Conservation (phyloP, 2,113 vertebrate genomes). For the Ophthalmolycus amberensis region DNA sequence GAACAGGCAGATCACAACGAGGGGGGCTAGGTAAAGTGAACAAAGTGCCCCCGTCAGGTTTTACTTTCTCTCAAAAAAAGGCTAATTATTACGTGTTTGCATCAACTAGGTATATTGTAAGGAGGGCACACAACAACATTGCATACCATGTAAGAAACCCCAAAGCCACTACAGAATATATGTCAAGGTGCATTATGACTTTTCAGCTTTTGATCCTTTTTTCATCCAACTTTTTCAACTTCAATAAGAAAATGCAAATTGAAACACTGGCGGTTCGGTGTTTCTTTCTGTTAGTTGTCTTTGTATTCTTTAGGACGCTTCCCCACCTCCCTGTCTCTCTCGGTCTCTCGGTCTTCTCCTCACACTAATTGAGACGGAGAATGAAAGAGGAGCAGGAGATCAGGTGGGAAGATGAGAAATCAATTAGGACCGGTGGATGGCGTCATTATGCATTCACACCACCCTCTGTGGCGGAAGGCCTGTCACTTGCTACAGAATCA, state of each 20-base stretch:
- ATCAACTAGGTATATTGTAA: not conserved
- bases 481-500: constrained; percentile 74
- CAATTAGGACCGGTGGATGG: constrained; percentile 77
- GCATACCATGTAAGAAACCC: not conserved
- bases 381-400: constrained; percentile 64
- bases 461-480: constrained; percentile 50
- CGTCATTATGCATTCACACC: constrained; percentile 72
- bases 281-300: not conserved
- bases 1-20: not conserved
- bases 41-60: not conserved
- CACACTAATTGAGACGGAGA: constrained; percentile 62
- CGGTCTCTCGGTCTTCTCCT: constrained; percentile 20
- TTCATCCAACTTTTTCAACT: not conserved
- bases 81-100: not conserved
- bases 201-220: not conserved
- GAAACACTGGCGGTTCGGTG: not conserved
- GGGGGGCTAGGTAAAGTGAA: constrained; percentile 18
- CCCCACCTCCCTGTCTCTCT: constrained; percentile 5
- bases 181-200: not conserved
- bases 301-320: not conserved
- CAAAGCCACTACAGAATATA: not conserved
- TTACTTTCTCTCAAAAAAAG: not conserved
- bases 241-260: not conserved
- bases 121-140: not conserved
- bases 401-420: constrained; percentile 80